A percentile compares a stretch with the other conserved stretches of the same genome.
These are phyloP conservation scores for Amphilophus citrinellus DNA, from an alignment of 2,113 vertebrate species.

Conservation along the genomic window DNA sequence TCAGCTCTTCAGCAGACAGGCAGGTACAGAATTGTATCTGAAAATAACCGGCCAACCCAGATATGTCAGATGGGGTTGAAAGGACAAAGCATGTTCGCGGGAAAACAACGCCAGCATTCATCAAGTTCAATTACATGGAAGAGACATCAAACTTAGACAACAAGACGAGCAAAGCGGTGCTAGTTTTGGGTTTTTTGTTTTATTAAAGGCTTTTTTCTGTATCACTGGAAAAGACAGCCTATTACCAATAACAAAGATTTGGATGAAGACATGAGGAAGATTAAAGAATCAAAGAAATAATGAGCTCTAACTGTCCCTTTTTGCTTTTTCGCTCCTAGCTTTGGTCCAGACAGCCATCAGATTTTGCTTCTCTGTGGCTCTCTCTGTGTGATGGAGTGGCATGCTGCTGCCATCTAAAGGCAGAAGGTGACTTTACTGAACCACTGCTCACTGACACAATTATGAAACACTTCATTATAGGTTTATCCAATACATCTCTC, in stretches of 20 bases:
- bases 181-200: background rate
- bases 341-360: conserved; percentile 28
- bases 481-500: conserved; percentile 5
- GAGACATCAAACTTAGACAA: conserved; percentile 64
- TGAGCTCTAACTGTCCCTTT: conserved; percentile 61
- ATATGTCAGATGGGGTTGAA: conserved; percentile 72
- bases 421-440: background rate
- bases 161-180: conserved; percentile 25
- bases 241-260: conserved; percentile 56
- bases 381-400: conserved; percentile 6
- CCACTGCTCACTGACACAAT: background rate
- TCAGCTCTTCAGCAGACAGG: conserved; percentile 15
- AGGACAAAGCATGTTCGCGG: conserved; percentile 51
- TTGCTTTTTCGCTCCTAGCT: conserved; percentile 29
- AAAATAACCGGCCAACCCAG: conserved; percentile 74
- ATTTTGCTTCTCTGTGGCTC: background rate
- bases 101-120: conserved; percentile 64
- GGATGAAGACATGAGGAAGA: conserved; percentile 64
- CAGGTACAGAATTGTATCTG: conserved; percentile 48
- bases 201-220: background rate
- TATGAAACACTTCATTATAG: conserved; percentile 29
- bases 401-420: conserved; percentile 77
- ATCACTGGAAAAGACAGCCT: conserved; percentile 27
- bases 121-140: conserved; percentile 67
- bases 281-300: conserved; percentile 69